Evolutionary conservation across 2,888 invertebrate genomes (phyloP), one percentile per base, ranked within the genome.

Genomic region (Lordiphosa fenestrarum): DNA sequence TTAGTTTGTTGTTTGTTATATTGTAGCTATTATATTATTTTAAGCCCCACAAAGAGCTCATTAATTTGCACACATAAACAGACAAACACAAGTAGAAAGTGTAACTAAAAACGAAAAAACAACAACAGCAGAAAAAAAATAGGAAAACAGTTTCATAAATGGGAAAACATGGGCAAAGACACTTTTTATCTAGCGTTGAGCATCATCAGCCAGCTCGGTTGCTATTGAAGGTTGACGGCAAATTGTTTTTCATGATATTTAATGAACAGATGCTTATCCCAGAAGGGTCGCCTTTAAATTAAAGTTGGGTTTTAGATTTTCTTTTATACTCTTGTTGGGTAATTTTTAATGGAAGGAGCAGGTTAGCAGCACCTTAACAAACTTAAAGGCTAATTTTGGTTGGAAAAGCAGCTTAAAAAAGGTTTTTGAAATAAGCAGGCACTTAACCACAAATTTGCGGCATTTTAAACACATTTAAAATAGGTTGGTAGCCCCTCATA

Each of bases 1-100:
- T 42, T 46, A 41, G 54, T 48, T 53, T 50, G 41, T 49, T 59
- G 61, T 77, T 61, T 60, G 64, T 66, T 65, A 54, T 66, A 61
- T 71, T 65, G 64, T 49, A 58, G 59, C 67, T 59, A 84, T 83
- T 75, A 57, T 84, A 85, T 85, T 75, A 82, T 83, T 72, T 69
- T 63, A 80, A 85, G 80, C 44, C 61, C 61, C 68, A 83, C 85
- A 77, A 80, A 80, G 76, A 77, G 84, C 80, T 77, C 84, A 77
- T 85, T 77, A 77, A 85, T 77, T 78, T 80, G 49, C 56, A 78
- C 58, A 71, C 57, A 61, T 56, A 61, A 67, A 66, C 69, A 61
- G 36, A 62, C 37, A 52, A 37, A 60, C 42, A 48, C 15, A 30
- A 42, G 39, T 53, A 37, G 15, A 30, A 40, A 46, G 44, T 39